Percentiles rank a stretch among this genome's conserved stretches.
These are phyloP conservation scores for Lypha dubia DNA, from an alignment of 2,888 invertebrate genomes.

Conservation along the genomic window DNA sequence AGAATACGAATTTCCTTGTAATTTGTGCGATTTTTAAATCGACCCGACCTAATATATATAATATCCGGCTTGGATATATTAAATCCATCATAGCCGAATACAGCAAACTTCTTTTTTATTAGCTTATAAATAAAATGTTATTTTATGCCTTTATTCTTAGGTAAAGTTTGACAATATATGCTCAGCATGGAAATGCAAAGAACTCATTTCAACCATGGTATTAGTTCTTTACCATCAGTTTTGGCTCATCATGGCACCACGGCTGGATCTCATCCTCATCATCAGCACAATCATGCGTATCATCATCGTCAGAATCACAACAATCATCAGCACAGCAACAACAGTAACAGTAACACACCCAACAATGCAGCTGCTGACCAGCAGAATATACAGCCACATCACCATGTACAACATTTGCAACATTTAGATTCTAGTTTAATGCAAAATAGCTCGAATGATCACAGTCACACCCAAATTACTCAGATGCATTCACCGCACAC, in stretches of 20 bases:
- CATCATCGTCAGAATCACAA: slow-evolving; percentile 60
- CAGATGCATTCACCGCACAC: slow-evolving; percentile 43
- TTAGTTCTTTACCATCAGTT: slow-evolving; percentile 48
- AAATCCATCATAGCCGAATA: too few relatives aligned
- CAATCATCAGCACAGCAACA: slow-evolving; percentile 47
- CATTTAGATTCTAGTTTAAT: slow-evolving; percentile 60
- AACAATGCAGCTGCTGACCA: slow-evolving; percentile 32
- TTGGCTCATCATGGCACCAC: slow-evolving; percentile 53
- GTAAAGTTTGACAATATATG: slow-evolving; percentile 64
- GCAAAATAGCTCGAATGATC: slow-evolving; percentile 56
- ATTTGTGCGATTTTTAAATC: too few relatives aligned
- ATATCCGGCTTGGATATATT: too few relatives aligned
- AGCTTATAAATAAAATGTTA: too few relatives aligned
- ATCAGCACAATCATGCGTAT: slow-evolving; percentile 54
- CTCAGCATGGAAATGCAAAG: slow-evolving; percentile 73
- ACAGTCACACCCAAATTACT: slow-evolving; percentile 41
- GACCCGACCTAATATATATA: too few relatives aligned
- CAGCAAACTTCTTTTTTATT: too few relatives aligned
- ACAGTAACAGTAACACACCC: slow-evolving; percentile 5
- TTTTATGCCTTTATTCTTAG: slow-evolving; percentile 12
- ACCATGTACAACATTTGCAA: slow-evolving; percentile 54
- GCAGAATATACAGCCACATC: slow-evolving; percentile 46
- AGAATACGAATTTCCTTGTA: too few relatives aligned
- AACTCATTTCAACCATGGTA: slow-evolving; percentile 60
- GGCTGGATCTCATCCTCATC: slow-evolving; percentile 49